Base-by-base conservation (phyloP, 2,888 invertebrate genomes). In the Pyrocoelia pectoralis region DNA sequence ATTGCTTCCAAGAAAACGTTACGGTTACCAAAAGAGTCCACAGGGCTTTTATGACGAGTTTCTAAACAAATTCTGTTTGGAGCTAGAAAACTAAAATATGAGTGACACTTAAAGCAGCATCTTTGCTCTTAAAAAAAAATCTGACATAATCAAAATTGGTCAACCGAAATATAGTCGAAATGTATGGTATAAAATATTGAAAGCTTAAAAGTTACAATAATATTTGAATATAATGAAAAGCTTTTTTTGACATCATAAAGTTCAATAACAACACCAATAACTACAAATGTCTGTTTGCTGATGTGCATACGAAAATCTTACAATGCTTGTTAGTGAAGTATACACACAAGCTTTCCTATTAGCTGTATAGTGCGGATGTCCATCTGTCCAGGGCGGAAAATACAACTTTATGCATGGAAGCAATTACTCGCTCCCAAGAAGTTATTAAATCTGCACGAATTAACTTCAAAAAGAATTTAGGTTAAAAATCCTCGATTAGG, bases 331-430 rank as follows among this genome's bases (percentile, higher is more conserved):
- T 67, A 64, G 69, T 64, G 66, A 64, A 65, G 60, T 65, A 67
- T 61, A 68, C 60, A 70, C 70, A 68, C 65, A 65, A 69, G 69
- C 69, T 70, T 73, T 72, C 72, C 72, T 73, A 72, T 72, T 71
- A 74, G 71, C 72, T 68, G 58, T 68, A 66, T 69, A 67, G 65
- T 69, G 55, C 54, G 46, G 33, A 48, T 51, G 68, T 41, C 48
- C 40, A 64, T 65, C 56, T 43, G 10, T 40, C 56, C 29, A 40
- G 43, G 66, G 71, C 70, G 71, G 70, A 53, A 15, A 33, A 53
- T 8, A 13, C 1, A 5, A n/a, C 46, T 33, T 40, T 33, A 15
- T 12, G 17, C 12, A 12, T 24, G 3, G 6, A 12, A 49, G 12
- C 18, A 3, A 38, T 38, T 19, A 53, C 19, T 15, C 29, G 33